phyloP scores from a whole-genome alignment of 2,797 vertebrate species.

The Clarias platycephalus region DNA sequence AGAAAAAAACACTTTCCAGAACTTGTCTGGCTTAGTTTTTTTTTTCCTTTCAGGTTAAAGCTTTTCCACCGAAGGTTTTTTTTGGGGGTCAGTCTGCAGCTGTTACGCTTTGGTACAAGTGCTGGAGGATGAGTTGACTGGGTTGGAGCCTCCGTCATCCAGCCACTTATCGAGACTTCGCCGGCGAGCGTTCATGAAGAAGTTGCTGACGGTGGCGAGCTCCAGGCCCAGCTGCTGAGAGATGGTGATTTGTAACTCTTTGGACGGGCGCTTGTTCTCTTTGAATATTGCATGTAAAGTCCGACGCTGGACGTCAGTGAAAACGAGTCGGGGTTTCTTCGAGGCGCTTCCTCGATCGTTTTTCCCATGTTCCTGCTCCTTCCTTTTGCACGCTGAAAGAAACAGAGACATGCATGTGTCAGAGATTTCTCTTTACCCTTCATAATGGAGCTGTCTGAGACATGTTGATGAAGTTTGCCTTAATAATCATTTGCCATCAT shows the following conservation, averaged over 20 bases:
- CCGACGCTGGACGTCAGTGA: conserved; percentile 97
- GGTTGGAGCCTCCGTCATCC: conserved; percentile 89
- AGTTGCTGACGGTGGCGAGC: conserved; percentile 98
- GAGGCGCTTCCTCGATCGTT: conserved; percentile 87
- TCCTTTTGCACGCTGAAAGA: conserved; percentile 92
- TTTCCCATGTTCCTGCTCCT: conserved; percentile 93
- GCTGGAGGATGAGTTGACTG: conserved; percentile 85
- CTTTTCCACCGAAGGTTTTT: conserved; percentile 97
- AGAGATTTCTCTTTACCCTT: background rate
- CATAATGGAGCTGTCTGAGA: background rate
- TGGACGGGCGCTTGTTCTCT: conserved; percentile 99
- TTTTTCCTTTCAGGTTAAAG: conserved; percentile 83
- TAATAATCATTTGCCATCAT: background rate
- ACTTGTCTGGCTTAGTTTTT: conserved; percentile 80
- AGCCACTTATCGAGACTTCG: conserved; percentile 99
- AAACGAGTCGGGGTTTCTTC: conserved; percentile 97
- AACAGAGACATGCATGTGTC: background rate
- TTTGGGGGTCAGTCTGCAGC: conserved; percentile 79
- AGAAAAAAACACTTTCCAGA: conserved; percentile 78
- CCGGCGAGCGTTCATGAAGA: conserved; percentile 98
- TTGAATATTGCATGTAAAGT: conserved; percentile 99
- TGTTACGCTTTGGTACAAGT: conserved; percentile 99
- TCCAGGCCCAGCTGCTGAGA: conserved; percentile 98
- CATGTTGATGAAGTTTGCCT: background rate
- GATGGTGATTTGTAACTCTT: conserved; percentile 98